Evolutionary conservation across 1,140 invertebrate genomes (phyloP).

Genomic region (Bradynema listronoti): DNA sequence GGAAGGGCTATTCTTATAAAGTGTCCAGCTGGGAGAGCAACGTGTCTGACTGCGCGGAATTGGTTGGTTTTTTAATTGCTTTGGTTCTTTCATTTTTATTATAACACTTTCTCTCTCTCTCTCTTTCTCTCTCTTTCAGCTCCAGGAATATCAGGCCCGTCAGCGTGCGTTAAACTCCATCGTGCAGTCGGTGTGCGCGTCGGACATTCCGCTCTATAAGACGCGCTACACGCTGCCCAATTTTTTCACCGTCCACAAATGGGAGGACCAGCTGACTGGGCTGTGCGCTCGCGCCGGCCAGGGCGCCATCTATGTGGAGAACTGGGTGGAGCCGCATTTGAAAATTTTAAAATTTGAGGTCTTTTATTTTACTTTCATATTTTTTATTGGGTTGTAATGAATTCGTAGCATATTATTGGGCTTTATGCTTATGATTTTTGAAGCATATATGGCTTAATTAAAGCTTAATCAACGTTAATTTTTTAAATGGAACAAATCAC

Average conservation of each 20-base stretch:
- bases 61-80: slow-evolving; percentile 11
- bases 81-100: background rate
- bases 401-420: too few relatives aligned
- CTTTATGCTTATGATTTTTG: background rate
- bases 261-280: slow-evolving; percentile 35
- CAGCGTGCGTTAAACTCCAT: slow-evolving; percentile 16
- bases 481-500: slow-evolving; percentile 2
- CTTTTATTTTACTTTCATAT: background rate
- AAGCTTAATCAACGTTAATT: slow-evolving; percentile 9
- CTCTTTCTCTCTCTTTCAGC: slow-evolving; percentile 6
- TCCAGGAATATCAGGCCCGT: slow-evolving; percentile 14
- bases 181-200: background rate
- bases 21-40: slow-evolving; percentile 20
- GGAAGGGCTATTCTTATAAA: slow-evolving; percentile 19
- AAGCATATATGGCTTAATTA: background rate
- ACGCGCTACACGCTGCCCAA: background rate
- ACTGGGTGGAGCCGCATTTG: slow-evolving; percentile 36
- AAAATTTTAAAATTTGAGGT: slow-evolving; percentile 33
- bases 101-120: background rate
- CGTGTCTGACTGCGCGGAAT: background rate
- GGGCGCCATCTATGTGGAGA: slow-evolving; percentile 40
- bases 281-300: slow-evolving; percentile 5
- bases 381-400: background rate
- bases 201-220: background rate
- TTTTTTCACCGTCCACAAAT: slow-evolving; percentile 24